Evolutionary conservation across 2,888 invertebrate species (phyloP), one percentile per base, ranked within the genome.

Genomic region (Dryocosmus kuriphilus): DNA sequence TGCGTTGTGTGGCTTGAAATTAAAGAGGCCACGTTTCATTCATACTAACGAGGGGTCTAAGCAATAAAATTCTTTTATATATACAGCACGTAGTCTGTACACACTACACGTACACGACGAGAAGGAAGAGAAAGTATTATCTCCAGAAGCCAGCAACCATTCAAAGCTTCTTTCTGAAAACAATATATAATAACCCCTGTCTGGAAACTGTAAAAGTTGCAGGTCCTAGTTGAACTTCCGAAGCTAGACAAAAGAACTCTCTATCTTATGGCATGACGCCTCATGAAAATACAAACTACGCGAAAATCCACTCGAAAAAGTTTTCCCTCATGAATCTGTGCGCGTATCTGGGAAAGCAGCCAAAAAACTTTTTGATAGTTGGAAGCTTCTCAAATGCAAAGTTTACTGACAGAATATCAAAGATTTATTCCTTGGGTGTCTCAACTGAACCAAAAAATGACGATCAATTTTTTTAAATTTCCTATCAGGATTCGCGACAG

Each of bases 221-320:
- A 30, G 16, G 16, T 32, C 61, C 19, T 61, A 14, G 30, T 32
- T 32, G 61, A 16, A 6, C 16, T 61, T 32, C 8, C 27, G 2
- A 5, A 61, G 30, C 61, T 19, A 27, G 27, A 61, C 61, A n/a
- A 2, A 51, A 8, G 8, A 51, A 8, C 16, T 61, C 27, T 19
- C 27, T 30, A 19, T 30, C 19, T 32, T 30, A 30, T 61, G 32
- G 30, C 14, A 32, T 9, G 61, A 61, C 30, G 32, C 61, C 32
- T 27, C 63, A 63, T 63, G 74, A 77, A 76, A 76, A 51, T 71
- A 74, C 77, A 78, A 78, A 78, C 74, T 75, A 78, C 78, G 63
- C 76, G 78, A 74, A 83, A 83, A 81, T 79, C 77, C 79, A 79
- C 80, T 81, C 60, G 79, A 79, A 79, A 74, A 80, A 81, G 71